Conservation (phyloP, 2,888 invertebrate species). For the Oscheius sp. region DNA sequence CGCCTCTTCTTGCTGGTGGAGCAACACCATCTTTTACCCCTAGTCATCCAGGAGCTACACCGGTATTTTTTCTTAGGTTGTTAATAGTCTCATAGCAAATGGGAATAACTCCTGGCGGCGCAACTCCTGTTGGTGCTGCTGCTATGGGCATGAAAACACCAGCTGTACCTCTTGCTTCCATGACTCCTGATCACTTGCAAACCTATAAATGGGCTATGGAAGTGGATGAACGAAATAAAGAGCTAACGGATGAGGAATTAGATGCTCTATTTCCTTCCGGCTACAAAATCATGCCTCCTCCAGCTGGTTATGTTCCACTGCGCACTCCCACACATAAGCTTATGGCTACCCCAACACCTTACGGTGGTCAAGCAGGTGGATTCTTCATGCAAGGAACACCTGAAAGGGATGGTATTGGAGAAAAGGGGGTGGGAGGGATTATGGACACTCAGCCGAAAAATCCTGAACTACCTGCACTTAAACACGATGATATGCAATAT, state of each 20-base stretch:
- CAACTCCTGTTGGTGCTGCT: slow-evolving; percentile 78
- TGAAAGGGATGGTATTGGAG: slow-evolving; percentile 60
- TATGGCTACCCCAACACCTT: slow-evolving; percentile 96
- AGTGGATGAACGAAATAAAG: slow-evolving; percentile 96
- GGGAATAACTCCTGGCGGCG: slow-evolving; percentile 72
- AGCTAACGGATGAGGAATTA: slow-evolving; percentile 93
- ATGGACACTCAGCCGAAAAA: slow-evolving; percentile 92
- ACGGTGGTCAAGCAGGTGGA: slow-evolving; percentile 77
- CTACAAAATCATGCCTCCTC: slow-evolving; percentile 93
- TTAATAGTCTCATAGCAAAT: slow-evolving; percentile 28
- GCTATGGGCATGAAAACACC: slow-evolving; percentile 99
- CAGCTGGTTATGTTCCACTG: slow-evolving; percentile 92
- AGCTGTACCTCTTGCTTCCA: slow-evolving; percentile 83
- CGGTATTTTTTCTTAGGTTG: slow-evolving; percentile 16
- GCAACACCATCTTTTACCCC: slow-evolving; percentile 71
- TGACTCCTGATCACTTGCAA: slow-evolving; percentile 97
- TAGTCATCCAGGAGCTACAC: slow-evolving; percentile 45
- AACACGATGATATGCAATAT: slow-evolving; percentile 99
- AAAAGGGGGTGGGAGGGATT: slow-evolving; percentile 66
- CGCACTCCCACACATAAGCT: slow-evolving; percentile 96
- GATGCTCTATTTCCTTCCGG: slow-evolving; percentile 97
- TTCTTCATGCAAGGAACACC: slow-evolving; percentile 84
- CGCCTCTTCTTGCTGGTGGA: slow-evolving; percentile 38
- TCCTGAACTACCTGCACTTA: slow-evolving; percentile 95
- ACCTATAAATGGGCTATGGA: slow-evolving; percentile 77